Evolutionary conservation across 1,140 invertebrate species (phyloP).

Genomic region (Triops cancriformis): DNA sequence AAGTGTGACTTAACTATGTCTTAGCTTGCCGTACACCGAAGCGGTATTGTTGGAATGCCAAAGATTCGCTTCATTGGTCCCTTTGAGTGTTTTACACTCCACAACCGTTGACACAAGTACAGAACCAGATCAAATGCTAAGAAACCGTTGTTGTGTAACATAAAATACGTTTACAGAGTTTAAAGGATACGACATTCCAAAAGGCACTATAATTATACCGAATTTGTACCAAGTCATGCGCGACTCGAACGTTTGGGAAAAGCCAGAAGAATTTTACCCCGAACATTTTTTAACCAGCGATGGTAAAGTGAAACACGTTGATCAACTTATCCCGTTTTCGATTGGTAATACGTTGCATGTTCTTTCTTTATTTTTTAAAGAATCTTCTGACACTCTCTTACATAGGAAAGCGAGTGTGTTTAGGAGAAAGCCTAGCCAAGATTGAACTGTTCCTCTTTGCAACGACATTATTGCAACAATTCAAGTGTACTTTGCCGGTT

Average conservation of each 20-base stretch:
- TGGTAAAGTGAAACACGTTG: constrained; percentile 27
- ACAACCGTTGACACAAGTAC: background rate
- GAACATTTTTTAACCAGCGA: constrained; percentile 36
- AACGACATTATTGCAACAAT: constrained; percentile 40
- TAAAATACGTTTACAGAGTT: constrained; percentile 27
- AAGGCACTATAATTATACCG: constrained; percentile 37
- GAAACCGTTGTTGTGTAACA: background rate
- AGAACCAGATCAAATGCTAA: background rate
- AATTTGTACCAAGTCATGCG: constrained; percentile 37
- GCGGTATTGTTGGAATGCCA: constrained; percentile 14
- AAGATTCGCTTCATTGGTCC: constrained; percentile 14
- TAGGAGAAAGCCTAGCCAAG: constrained; percentile 42
- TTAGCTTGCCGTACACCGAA: constrained; percentile 20
- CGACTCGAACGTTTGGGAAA: constrained; percentile 35
- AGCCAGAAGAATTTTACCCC: constrained; percentile 37
- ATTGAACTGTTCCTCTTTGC: constrained; percentile 42
- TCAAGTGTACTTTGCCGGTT: constrained; percentile 37
- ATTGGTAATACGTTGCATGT: background rate
- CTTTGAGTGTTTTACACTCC: constrained; percentile 10
- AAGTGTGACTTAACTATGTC: background rate
- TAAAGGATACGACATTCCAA: constrained; percentile 36
- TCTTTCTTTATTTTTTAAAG: background rate
- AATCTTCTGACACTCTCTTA: background rate
- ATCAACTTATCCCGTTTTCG: constrained; percentile 23
- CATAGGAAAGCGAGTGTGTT: constrained; percentile 35